A percentile compares a stretch with the other conserved stretches of the same genome.
Evolutionary conservation across 2,888 invertebrate species (phyloP).

Genomic region (Onthophagus sagittarius): DNA sequence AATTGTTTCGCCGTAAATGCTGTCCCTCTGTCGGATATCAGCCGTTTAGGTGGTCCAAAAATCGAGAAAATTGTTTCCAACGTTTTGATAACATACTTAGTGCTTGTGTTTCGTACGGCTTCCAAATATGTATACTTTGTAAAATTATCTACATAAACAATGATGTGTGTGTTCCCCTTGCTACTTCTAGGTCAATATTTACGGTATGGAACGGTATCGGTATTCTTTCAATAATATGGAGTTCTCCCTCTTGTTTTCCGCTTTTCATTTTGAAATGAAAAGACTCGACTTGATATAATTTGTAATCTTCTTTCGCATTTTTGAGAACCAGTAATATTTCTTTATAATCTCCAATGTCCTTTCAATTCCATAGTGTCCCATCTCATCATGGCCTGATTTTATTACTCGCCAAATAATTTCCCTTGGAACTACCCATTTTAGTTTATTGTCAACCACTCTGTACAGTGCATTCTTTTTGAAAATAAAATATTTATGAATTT

Average conservation of each 20-base stretch:
- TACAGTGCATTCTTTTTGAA: background rate
- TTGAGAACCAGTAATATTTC: constrained; percentile 29
- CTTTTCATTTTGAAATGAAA: constrained; percentile 17
- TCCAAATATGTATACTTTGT: background rate
- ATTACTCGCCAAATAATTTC: constrained; percentile 17
- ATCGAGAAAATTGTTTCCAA: background rate
- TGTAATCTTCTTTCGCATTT: constrained; percentile 24
- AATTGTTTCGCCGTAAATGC: constrained; percentile 12
- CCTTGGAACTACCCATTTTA: constrained; percentile 14
- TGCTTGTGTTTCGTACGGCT: constrained; percentile 6
- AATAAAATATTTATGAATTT: background rate
- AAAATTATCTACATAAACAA: constrained; percentile 6
- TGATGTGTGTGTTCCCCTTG: background rate
- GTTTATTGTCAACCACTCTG: background rate
- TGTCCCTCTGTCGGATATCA: constrained; percentile 16
- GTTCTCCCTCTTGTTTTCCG: constrained; percentile 22
- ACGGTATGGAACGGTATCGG: constrained; percentile 23
- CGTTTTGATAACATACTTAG: background rate
- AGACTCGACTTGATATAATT: constrained; percentile 26
- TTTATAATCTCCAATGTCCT: constrained; percentile 15
- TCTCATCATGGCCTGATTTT: constrained; percentile 17
- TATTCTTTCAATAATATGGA: constrained; percentile 29
- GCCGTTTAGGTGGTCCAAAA: constrained; percentile 6
- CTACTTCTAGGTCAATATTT: constrained; percentile 1
- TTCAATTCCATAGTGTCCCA: constrained; percentile 21